Percentiles rank a stretch among this genome's conserved stretches.
Conservation (phyloP, 2,113 vertebrate genomes). For the Scytalopus superciliaris region DNA sequence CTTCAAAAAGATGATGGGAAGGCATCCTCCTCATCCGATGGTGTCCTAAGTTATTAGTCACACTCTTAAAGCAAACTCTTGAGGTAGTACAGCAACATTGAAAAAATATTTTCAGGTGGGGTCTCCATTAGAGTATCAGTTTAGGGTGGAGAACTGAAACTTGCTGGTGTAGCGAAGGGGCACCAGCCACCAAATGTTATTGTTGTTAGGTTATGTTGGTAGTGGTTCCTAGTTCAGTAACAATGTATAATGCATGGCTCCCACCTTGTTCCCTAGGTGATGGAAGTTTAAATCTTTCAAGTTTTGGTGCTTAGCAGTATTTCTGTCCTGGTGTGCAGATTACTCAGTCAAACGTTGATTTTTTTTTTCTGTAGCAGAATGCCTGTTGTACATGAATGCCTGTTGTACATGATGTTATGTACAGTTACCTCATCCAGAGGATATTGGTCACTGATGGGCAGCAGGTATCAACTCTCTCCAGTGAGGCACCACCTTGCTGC, state of each 20-base stretch:
- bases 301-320: background rate
- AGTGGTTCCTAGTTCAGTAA: background rate
- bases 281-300: background rate
- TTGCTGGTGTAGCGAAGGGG: background rate
- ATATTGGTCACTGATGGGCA: background rate
- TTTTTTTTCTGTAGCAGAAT: background rate
- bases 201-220: background rate
- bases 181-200: background rate
- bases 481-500: background rate
- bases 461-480: background rate
- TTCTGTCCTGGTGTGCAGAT: background rate
- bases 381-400: background rate
- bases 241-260: background rate
- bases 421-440: background rate
- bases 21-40: background rate
- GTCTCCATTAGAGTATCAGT: background rate
- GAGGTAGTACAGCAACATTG: background rate
- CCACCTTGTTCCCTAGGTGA: rapidly evolving
- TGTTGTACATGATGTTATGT: background rate
- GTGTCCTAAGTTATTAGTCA: background rate
- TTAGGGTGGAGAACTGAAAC: background rate
- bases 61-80: background rate
- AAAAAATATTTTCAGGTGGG: background rate
- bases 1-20: background rate
- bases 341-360: background rate